Evolutionary conservation across 2,113 vertebrate genomes (phyloP).

Genomic region (Nipponia nippon): DNA sequence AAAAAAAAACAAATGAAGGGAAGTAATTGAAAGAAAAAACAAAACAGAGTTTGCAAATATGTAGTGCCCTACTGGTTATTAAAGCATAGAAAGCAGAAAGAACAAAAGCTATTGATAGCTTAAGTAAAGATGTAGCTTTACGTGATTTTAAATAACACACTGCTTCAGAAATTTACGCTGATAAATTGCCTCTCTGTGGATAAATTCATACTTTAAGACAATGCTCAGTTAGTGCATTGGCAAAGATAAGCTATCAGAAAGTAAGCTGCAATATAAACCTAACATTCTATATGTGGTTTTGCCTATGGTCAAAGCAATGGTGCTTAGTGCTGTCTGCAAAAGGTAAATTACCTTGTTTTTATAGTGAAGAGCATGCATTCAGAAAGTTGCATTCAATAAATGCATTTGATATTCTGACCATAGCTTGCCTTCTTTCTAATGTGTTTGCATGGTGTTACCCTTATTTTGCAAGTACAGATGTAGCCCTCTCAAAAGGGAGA

Average conservation of each 20-base stretch:
- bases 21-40: not conserved
- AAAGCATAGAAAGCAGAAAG: not conserved
- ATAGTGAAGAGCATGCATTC: not conserved
- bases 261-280: not conserved
- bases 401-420: not conserved
- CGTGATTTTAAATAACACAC: not conserved
- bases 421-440: not conserved
- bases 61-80: not conserved
- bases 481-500: not conserved
- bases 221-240: not conserved
- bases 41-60: too few relatives aligned
- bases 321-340: not conserved
- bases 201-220: not conserved
- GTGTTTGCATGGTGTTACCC: not conserved
- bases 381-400: not conserved
- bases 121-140: not conserved
- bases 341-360: not conserved
- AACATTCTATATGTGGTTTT: not conserved
- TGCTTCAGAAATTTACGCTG: not conserved
- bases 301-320: not conserved
- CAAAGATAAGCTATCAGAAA: not conserved
- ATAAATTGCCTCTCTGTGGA: not conserved
- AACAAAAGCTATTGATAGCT: not conserved
- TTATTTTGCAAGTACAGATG: not conserved
- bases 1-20: not conserved